Evolutionary conservation across 2,113 vertebrate genomes (phyloP).

Genomic region (Podiceps cristatus): DNA sequence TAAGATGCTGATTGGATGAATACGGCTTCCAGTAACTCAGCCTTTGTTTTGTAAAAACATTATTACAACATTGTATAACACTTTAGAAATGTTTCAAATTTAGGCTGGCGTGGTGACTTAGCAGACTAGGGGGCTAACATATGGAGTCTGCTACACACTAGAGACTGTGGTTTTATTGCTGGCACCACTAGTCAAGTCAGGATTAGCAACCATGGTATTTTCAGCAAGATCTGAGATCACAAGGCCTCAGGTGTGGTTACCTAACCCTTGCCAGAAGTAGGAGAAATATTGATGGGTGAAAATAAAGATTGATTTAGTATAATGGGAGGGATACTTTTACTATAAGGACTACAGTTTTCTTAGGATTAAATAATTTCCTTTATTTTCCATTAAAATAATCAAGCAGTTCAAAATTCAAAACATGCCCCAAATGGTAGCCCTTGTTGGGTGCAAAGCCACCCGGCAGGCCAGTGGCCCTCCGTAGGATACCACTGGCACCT

Average conservation of each 20-base stretch:
- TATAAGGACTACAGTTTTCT: not conserved
- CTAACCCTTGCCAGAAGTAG: not conserved
- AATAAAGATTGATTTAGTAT: not conserved
- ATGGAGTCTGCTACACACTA: slow-evolving; percentile 78
- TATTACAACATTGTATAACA: slow-evolving; percentile 82
- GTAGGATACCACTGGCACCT: not conserved
- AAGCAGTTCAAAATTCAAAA: not conserved
- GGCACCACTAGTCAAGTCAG: slow-evolving; percentile 58
- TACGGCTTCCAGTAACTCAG: slow-evolving; percentile 80
- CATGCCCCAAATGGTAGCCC: not conserved
- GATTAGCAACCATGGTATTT: slow-evolving; percentile 58
- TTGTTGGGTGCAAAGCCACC: slow-evolving; percentile 2
- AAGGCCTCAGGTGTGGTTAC: slow-evolving; percentile 28
- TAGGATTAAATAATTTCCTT: slow-evolving; percentile 19
- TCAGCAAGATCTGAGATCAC: not conserved
- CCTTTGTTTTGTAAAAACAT: slow-evolving; percentile 84
- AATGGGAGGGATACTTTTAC: not conserved
- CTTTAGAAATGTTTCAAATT: slow-evolving; percentile 82
- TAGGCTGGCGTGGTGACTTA: slow-evolving; percentile 78
- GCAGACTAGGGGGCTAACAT: slow-evolving; percentile 78
- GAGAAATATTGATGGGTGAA: not conserved
- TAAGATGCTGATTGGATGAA: slow-evolving; percentile 77
- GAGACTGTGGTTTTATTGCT: slow-evolving; percentile 75
- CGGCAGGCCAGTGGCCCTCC: not conserved
- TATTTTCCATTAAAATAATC: slow-evolving; percentile 15